Conservation (phyloP, 2,888 invertebrate genomes). For the Melipona beecheii region DNA sequence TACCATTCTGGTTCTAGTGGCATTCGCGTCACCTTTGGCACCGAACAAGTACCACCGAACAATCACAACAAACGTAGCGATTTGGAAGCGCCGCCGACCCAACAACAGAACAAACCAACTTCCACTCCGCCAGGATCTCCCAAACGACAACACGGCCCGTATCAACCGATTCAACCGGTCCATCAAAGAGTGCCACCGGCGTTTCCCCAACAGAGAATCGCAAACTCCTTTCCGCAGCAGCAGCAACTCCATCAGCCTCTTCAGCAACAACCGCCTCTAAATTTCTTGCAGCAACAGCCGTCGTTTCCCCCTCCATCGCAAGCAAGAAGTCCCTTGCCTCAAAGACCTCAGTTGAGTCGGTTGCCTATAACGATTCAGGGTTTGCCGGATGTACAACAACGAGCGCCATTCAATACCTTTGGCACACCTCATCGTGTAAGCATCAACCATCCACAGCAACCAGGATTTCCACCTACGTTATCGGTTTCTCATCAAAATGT, state of each 20-base stretch:
- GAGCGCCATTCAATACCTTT: constrained; percentile 78
- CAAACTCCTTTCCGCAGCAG: constrained; percentile 83
- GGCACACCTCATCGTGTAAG: constrained; percentile 83
- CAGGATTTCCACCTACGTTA: constrained; percentile 73
- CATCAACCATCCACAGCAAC: constrained; percentile 78
- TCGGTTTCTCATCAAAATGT: constrained; percentile 79
- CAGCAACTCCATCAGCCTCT: constrained; percentile 76
- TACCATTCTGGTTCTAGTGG: constrained; percentile 91
- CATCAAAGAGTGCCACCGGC: constrained; percentile 80
- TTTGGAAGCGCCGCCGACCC: constrained; percentile 76
- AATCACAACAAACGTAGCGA: constrained; percentile 81
- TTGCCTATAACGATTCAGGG: constrained; percentile 80
- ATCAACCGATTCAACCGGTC: constrained; percentile 75
- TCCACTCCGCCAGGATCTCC: constrained; percentile 72
- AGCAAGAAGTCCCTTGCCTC: constrained; percentile 53
- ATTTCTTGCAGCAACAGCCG: constrained; percentile 65
- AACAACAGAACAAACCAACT: constrained; percentile 78
- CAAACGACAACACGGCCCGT: constrained; percentile 83
- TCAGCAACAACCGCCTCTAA: constrained; percentile 58
- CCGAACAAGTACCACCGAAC: constrained; percentile 85
- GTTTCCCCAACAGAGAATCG: constrained; percentile 81
- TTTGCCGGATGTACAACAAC: constrained; percentile 80
- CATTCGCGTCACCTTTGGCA: constrained; percentile 93
- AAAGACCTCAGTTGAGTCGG: constrained; percentile 71
- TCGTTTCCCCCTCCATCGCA: constrained; percentile 56